Conservation (phyloP, 1,140 invertebrate species). For the Sitophilus oryzae region DNA sequence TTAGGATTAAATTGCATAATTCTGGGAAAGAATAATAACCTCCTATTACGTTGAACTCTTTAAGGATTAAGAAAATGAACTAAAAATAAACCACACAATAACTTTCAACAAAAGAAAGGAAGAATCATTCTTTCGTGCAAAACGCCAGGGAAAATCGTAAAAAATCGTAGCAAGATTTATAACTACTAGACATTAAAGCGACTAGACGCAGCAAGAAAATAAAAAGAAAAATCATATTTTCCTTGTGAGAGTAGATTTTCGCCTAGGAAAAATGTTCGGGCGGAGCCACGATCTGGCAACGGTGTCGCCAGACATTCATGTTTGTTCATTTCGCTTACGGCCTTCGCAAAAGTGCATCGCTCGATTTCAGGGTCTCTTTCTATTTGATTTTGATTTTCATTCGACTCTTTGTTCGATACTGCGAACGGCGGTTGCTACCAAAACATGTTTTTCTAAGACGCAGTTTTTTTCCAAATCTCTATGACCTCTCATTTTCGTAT, state of each 20-base stretch:
- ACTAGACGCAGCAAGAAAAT: too few relatives aligned
- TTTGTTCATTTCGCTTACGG: slow-evolving; percentile 38
- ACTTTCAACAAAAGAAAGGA: too few relatives aligned
- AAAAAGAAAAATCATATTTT: neutral
- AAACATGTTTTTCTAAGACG: slow-evolving; percentile 22
- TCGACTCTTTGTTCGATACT: slow-evolving; percentile 33
- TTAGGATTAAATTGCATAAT: too few relatives aligned
- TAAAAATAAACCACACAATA: too few relatives aligned
- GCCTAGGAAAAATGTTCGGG: neutral
- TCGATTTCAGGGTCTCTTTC: slow-evolving; percentile 41
- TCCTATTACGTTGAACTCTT: too few relatives aligned
- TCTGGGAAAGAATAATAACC: too few relatives aligned
- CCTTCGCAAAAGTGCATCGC: slow-evolving; percentile 42
- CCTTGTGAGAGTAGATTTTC: neutral
- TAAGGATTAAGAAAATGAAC: too few relatives aligned
- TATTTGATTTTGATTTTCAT: slow-evolving; percentile 36
- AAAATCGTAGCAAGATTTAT: too few relatives aligned
- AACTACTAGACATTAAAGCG: too few relatives aligned
- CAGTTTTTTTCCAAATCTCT: neutral
- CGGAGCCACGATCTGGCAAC: slow-evolving; percentile 20
- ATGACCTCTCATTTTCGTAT: slow-evolving; percentile 4
- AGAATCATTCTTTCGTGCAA: too few relatives aligned
- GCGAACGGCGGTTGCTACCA: slow-evolving; percentile 10
- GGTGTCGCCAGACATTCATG: slow-evolving; percentile 35
- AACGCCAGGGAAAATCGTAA: too few relatives aligned